Conservation (phyloP, 2,888 invertebrate genomes). For the Theristus sp. region DNA sequence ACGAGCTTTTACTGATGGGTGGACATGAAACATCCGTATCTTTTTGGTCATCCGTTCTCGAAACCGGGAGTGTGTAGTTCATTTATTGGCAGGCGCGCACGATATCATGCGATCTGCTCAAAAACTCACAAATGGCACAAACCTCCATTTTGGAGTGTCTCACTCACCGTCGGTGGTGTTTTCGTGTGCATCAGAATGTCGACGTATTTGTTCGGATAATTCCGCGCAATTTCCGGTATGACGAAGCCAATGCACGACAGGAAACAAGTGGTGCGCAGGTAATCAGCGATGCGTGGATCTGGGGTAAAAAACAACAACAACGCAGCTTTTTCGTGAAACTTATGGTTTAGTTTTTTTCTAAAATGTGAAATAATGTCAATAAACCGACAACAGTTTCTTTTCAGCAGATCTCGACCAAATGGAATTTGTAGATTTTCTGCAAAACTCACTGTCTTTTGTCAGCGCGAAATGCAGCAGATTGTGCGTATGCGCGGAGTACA, state of each 20-base stretch:
- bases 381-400: too few relatives aligned
- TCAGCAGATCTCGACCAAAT: too few relatives aligned
- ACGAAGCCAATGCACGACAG: slow-evolving; percentile 1
- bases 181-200: not conserved
- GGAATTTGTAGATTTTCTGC: too few relatives aligned
- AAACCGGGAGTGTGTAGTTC: too few relatives aligned
- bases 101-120: too few relatives aligned
- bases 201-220: not conserved
- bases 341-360: not conserved
- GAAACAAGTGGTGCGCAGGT: not conserved
- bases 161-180: not conserved
- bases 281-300: not conserved
- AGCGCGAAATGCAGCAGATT: not conserved
- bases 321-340: too few relatives aligned
- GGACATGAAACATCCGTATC: too few relatives aligned
- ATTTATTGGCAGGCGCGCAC: too few relatives aligned
- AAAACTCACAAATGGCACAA: not conserved
- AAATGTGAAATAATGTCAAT: not conserved
- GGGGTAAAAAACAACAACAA: too few relatives aligned
- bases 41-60: too few relatives aligned
- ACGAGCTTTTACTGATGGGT: too few relatives aligned
- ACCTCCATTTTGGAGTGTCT: not conserved
- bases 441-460: not conserved
- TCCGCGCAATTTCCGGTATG: not conserved
- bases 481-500: slow-evolving; percentile 2